A percentile compares a stretch with the other conserved stretches of the same genome.
phyloP scores from a whole-genome alignment of 2,797 vertebrate species.

The Phalloptychus januarius region DNA sequence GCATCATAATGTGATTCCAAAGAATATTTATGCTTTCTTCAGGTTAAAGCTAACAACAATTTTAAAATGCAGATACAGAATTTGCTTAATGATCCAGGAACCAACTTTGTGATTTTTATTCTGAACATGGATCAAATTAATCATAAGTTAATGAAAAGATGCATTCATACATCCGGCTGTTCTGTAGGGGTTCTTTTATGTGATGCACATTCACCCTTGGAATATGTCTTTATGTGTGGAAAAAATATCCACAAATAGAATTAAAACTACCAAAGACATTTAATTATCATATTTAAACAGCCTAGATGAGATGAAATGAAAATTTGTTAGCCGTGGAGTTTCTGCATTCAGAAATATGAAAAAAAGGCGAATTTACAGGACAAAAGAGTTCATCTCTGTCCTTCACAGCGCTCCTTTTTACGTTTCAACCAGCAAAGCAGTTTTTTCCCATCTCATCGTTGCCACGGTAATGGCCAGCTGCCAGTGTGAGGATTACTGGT shows the following conservation, averaged over 20 bases:
- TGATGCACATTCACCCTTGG: constrained; percentile 52
- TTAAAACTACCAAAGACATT: constrained; percentile 27
- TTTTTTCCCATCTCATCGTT: constrained; percentile 78
- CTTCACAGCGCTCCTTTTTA: constrained; percentile 78
- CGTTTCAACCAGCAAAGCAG: constrained; percentile 77
- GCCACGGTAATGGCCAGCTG: constrained; percentile 85
- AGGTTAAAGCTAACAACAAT: not conserved
- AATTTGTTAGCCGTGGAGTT: constrained; percentile 30
- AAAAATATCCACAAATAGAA: constrained; percentile 20
- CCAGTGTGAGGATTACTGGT: constrained; percentile 80
- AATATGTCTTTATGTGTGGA: constrained; percentile 33
- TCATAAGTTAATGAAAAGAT: constrained; percentile 9
- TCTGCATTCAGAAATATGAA: constrained; percentile 60
- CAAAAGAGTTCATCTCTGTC: constrained; percentile 66
- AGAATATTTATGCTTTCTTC: not conserved
- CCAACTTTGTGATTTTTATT: not conserved
- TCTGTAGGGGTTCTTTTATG: constrained; percentile 12
- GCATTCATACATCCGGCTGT: not conserved
- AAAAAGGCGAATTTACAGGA: constrained; percentile 54
- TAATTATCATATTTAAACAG: constrained; percentile 27
- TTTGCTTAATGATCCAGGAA: not conserved
- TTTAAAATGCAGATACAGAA: not conserved
- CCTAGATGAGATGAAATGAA: constrained; percentile 33
- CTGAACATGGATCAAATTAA: not conserved
- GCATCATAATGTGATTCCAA: not conserved